Evolutionary conservation across 1,140 invertebrate genomes (phyloP), one percentile per base, ranked within the genome.

Genomic region (Holcopasites calliopsidis): DNA sequence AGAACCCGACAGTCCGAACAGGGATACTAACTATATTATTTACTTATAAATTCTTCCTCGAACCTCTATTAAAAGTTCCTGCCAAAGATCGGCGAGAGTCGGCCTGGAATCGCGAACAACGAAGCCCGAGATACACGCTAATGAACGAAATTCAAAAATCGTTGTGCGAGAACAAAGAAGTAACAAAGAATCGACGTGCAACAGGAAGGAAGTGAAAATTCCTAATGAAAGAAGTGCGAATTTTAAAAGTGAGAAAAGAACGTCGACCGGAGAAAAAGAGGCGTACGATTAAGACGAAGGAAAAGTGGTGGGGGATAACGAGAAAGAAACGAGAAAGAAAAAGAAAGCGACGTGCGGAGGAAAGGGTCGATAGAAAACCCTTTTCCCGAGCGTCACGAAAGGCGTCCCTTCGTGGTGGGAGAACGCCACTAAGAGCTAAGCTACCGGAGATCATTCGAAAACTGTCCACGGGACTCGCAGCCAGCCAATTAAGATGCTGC

Each of bases 391-490:
- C 83, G 85, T 73, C 85, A 83, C 72, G 75, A 86, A 87, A 85
- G 78, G 69, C 83, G 84, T 88, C 87, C n/a, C 85, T 81, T 77
- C 81, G 57, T 79, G 83, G 72, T 88, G 77, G 86, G 90, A 86
- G 83, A 80, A 82, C 85, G 84, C 76, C 86, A 88, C 89, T 91
- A 91, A 90, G 85, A 91, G 90, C 90, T 92, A 92, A 91, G 88
- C 90, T 92, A 92, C 88, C 89, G 89, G 91, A 92, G 91, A 92
- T 92, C 91, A 92, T 92, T 91, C 89, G 91, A 92, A 92, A 92
- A 92, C 90, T 91, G 90, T 92, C 87, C 88, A 89, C 90, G 90
- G 89, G 90, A 85, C 77, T 85, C 89, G 90, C 91, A 87, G 90
- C 91, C 77, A 89, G 89, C 89, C 91, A 90, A 91, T 91, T 85